phyloP scores from a whole-genome alignment of 2,113 vertebrate species.

The Megalops atlanticus region DNA sequence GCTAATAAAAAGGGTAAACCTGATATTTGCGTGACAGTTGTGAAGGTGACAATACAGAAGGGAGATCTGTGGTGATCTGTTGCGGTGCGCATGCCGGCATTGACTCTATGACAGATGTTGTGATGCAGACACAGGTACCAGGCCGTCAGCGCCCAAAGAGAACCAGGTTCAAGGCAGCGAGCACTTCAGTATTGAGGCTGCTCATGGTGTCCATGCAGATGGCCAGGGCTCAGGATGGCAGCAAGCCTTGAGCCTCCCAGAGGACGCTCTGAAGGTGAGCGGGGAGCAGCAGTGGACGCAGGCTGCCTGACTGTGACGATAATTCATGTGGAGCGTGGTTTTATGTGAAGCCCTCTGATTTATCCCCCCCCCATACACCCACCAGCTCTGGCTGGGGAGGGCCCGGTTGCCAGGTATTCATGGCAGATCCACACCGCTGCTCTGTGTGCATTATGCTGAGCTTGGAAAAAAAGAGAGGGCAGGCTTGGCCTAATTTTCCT shows the following conservation, averaged over 20 bases:
- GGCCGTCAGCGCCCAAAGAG: neutral
- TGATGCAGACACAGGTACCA: neutral
- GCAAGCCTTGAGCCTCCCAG: neutral
- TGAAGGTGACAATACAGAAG: neutral
- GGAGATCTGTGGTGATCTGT: neutral
- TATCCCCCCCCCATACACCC: neutral
- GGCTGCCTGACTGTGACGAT: neutral
- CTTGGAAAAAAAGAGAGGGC: neutral
- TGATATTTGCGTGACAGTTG: neutral
- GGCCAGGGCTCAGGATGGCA: no score
- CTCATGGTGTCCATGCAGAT: neutral
- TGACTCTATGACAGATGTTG: no score
- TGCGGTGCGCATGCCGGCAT: no score
- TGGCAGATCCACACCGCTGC: neutral
- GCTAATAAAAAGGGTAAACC: neutral
- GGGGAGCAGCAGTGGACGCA: neutral
- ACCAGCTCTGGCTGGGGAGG: neutral
- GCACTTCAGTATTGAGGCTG: neutral
- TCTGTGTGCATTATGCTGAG: conserved; percentile 25
- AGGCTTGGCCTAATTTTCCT: conserved; percentile 13
- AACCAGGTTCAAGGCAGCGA: neutral
- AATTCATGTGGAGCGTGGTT: neutral
- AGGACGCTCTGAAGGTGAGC: conserved; percentile 5
- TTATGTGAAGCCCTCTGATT: neutral
- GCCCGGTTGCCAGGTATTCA: neutral